Base-by-base conservation (phyloP, 1,140 invertebrate species). In the Dysdera silvatica region DNA sequence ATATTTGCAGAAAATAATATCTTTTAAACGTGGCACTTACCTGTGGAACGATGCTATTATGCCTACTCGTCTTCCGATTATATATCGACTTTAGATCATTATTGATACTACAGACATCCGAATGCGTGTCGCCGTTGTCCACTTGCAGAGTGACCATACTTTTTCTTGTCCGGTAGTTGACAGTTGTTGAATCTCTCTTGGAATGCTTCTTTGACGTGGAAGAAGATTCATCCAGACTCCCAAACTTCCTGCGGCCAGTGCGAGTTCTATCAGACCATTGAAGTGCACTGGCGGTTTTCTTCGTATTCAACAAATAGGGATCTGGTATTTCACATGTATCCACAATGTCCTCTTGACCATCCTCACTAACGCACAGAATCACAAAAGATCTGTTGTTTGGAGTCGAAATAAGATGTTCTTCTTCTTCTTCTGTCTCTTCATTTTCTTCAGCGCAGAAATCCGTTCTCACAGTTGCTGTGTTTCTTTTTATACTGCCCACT, bases 1-100 rank as follows among this genome's bases (percentile, higher is more conserved):
- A n/a, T n/a, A n/a, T n/a, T n/a, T n/a, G n/a, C n/a, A n/a, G n/a
- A n/a, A n/a, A n/a, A n/a, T n/a, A n/a, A n/a, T n/a, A n/a, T n/a
- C n/a, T n/a, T n/a, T n/a, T n/a, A n/a, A n/a, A n/a, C n/a, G n/a
- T n/a, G n/a, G n/a, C n/a, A 64, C 53, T 31, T 57, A 64, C 61
- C 37, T 64, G 53, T 4, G 53, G 53, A 0, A 64, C 61, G 6
- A 64, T 28, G 14, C 61, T 64, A 20, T 64, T 64, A 24, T 57
- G 61, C n/a, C 61, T 41, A 40, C 54, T 64, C 3, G 31, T 24
- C 26, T 31, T 51, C 10, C 12, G n/a, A 41, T 20, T 41, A 20
- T 41, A 41, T 5, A 41, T 16, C 6, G 40, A 41, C 23, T 41
- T 41, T 41, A 41, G 23, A 41, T 41, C 40, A 16, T 41, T 20